Base-by-base conservation (phyloP, 2,113 vertebrate genomes). In the Hoplias malabaricus region DNA sequence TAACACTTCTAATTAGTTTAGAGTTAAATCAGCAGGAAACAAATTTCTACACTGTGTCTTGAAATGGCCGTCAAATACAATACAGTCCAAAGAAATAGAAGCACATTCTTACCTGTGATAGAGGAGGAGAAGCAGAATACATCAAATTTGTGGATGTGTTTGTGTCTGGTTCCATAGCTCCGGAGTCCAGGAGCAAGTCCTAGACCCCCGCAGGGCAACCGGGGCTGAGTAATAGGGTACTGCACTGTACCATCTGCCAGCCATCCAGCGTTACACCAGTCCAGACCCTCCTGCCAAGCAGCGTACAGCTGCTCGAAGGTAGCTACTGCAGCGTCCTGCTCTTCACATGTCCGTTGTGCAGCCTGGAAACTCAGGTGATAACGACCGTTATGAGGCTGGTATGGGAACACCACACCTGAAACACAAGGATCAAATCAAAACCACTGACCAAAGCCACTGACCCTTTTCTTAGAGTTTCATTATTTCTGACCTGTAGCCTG, bases 181-280 rank as follows among this genome's bases (percentile, higher is more conserved):
- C 95, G 91, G 71, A 97, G 84, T 0, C 96, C 95, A 0, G 95
- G 93, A 0, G 91, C 91, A 0, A 94, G 83, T 29, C 77, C 80
- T 19, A 83, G 42, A 0, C 95, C 95, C 0, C 96, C 95, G 0
- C 96, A 98, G 16, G 89, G 86, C 23, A 80, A 84, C 29, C 95
- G 90, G 4, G 95, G 90, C 78, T 40, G 70, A 0, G 87, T 89
- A 84, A 97, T 92, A 19, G 96, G 96, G 80, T 96, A 98, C 84
- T 93, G 94, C 75, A 95, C 96, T 0, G 95, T 94, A 48, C 93
- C 94, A 0, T 98, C 96, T 0, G 90, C 90, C 84, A 98, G 85
- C 96, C 96, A 98, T 42, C 96, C 95, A 0, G 95, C 95, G 0
- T 94, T 97, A 83, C 96, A 97, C 95, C 96, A 97, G 85, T 96